A percentile compares a stretch with the other conserved stretches of the same genome.
Conservation (phyloP, 2,113 vertebrate genomes). For the Alligator mississippiensis region DNA sequence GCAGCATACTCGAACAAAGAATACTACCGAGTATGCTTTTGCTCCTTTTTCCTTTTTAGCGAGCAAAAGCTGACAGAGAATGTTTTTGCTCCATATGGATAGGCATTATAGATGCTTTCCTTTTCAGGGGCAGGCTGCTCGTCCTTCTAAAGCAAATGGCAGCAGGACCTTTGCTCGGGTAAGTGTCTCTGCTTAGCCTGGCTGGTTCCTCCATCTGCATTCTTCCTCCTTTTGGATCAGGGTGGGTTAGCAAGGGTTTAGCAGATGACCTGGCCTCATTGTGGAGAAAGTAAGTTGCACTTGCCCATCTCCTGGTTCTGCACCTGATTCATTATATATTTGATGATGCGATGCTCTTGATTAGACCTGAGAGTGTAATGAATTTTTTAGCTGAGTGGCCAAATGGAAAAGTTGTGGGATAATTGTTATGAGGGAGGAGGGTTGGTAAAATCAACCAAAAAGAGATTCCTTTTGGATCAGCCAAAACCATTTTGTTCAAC, state of each 20-base stretch:
- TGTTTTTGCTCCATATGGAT: not conserved
- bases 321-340: not conserved
- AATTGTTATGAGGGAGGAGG: too few relatives aligned
- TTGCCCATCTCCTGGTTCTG: not conserved
- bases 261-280: not conserved
- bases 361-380: too few relatives aligned
- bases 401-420: too few relatives aligned
- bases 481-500: too few relatives aligned
- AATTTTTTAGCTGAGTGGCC: too few relatives aligned
- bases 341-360: not conserved
- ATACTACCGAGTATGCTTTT: too few relatives aligned
- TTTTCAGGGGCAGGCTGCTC: not conserved
- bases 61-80: not conserved
- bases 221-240: not conserved
- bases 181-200: fast-evolving
- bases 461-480: too few relatives aligned
- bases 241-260: not conserved
- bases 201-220: fast-evolving
- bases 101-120: not conserved
- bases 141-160: too few relatives aligned
- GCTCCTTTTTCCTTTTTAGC: not conserved
- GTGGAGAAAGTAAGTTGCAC: not conserved
- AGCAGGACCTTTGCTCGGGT: fast-evolving
- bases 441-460: too few relatives aligned
- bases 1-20: not conserved